Conservation (phyloP, 2,797 vertebrate genomes). For the Onychomys leucogaster region DNA sequence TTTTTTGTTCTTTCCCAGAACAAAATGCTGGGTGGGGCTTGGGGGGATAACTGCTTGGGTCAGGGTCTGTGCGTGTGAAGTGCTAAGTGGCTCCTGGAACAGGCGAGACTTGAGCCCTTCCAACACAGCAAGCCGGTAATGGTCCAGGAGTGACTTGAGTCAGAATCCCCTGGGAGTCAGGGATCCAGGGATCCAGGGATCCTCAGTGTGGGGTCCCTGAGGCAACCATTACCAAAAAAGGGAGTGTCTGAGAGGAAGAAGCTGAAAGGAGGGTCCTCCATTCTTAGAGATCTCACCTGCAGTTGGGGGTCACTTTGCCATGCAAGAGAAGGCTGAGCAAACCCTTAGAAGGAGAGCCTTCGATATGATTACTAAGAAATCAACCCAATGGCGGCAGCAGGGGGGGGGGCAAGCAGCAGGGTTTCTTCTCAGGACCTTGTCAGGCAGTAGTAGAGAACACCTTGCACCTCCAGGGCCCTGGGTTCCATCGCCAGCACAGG, state of each 20-base stretch:
- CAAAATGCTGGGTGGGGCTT: no score
- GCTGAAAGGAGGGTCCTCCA: neutral
- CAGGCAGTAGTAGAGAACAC: no score
- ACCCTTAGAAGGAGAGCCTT: accelerated
- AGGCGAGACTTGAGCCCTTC: neutral
- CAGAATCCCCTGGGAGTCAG: no score
- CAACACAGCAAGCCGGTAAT: constrained; percentile 3
- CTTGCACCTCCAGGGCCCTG: neutral
- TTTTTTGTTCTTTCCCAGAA: no score
- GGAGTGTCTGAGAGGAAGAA: neutral
- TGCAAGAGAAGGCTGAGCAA: neutral
- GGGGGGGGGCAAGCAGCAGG: no score
- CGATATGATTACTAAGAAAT: neutral
- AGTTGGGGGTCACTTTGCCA: neutral
- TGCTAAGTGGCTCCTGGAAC: neutral
- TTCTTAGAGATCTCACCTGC: neutral
- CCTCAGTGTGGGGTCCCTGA: neutral
- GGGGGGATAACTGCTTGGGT: no score
- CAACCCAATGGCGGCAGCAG: accelerated
- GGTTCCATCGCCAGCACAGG: neutral
- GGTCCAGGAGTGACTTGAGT: neutral
- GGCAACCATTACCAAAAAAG: neutral
- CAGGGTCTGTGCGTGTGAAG: accelerated
- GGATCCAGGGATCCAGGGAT: no score
- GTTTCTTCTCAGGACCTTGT: no score